Conservation (phyloP, 2,888 invertebrate species). For the Tillus elongatus region DNA sequence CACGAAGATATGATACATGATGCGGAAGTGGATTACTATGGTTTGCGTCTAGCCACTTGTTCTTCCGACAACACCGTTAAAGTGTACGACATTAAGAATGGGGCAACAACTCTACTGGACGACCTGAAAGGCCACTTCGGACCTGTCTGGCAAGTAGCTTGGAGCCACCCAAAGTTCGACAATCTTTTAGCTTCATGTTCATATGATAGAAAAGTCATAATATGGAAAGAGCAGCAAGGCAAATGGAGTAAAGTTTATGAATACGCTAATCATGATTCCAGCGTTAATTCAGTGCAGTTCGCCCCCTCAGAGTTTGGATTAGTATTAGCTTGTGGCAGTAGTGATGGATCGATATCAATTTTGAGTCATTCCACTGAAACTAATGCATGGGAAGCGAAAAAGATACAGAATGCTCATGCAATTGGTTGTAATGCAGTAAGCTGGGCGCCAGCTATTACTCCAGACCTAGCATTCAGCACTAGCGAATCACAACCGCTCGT, state of each 20-base stretch:
- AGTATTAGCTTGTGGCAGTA: constrained; percentile 91
- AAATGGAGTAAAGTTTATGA: constrained; percentile 91
- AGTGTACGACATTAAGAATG: constrained; percentile 93
- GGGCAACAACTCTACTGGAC: constrained; percentile 80
- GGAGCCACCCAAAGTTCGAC: constrained; percentile 98
- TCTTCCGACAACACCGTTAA: constrained; percentile 96
- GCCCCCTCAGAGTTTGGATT: constrained; percentile 92
- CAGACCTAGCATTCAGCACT: constrained; percentile 57
- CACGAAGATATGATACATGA: constrained; percentile 99
- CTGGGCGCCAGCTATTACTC: constrained; percentile 80
- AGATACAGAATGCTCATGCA: constrained; percentile 92
- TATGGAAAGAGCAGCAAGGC: constrained; percentile 89
- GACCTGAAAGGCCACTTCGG: constrained; percentile 87
- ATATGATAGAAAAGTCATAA: constrained; percentile 97
- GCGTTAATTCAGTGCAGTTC: constrained; percentile 96
- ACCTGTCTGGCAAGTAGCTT: constrained; percentile 95
- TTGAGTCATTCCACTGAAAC: constrained; percentile 62
- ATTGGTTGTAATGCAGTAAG: constrained; percentile 96
- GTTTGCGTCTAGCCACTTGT: constrained; percentile 91
- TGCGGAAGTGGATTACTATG: constrained; percentile 97
- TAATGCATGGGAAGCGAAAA: constrained; percentile 82
- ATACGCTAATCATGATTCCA: constrained; percentile 91
- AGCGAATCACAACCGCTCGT: constrained; percentile 39
- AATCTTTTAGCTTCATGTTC: constrained; percentile 95
- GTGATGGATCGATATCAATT: constrained; percentile 91